phyloP scores from a whole-genome alignment of 2,113 vertebrate genomes.

The Diadophis punctatus region DNA sequence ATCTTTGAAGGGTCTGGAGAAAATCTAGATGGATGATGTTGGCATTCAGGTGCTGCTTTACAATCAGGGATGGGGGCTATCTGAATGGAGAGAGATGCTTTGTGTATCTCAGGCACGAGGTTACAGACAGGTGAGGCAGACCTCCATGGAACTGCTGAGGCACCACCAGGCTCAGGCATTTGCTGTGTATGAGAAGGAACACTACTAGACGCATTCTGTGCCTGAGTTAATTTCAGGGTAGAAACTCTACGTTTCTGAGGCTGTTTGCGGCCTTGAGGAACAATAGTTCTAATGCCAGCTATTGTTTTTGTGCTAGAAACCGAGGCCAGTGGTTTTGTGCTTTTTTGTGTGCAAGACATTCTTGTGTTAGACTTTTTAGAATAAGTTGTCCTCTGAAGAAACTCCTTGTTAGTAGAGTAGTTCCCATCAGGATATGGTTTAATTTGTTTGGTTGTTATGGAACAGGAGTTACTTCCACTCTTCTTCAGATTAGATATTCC shows the following conservation, averaged over 20 bases:
- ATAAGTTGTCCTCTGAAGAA: slow-evolving; percentile 67
- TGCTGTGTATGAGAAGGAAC: slow-evolving; percentile 35
- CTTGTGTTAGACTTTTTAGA: slow-evolving; percentile 75
- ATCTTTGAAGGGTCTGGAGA: slow-evolving; percentile 69
- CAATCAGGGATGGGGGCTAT: slow-evolving; percentile 69
- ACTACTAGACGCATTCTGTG: slow-evolving; percentile 49
- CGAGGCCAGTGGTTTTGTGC: slow-evolving; percentile 61
- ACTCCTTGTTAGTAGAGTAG: slow-evolving; percentile 59
- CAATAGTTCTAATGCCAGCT: slow-evolving; percentile 52
- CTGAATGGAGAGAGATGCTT: slow-evolving; percentile 78
- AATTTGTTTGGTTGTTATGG: slow-evolving; percentile 47
- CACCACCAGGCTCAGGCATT: slow-evolving; percentile 46
- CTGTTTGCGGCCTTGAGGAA: slow-evolving; percentile 65
- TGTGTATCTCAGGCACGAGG: slow-evolving; percentile 67
- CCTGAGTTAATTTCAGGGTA: slow-evolving; percentile 79
- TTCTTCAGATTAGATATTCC: slow-evolving; percentile 59
- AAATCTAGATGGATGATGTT: slow-evolving; percentile 68
- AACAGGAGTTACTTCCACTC: slow-evolving; percentile 52
- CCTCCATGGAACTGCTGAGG: slow-evolving; percentile 50
- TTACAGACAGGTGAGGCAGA: slow-evolving; percentile 57
- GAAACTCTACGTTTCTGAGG: slow-evolving; percentile 80
- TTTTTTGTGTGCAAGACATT: slow-evolving; percentile 70
- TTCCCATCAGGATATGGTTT: slow-evolving; percentile 38
- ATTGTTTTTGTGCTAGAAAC: slow-evolving; percentile 40
- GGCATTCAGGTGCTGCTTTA: slow-evolving; percentile 67